Conservation (phyloP, 2,888 invertebrate genomes). For the Drepana falcataria region DNA sequence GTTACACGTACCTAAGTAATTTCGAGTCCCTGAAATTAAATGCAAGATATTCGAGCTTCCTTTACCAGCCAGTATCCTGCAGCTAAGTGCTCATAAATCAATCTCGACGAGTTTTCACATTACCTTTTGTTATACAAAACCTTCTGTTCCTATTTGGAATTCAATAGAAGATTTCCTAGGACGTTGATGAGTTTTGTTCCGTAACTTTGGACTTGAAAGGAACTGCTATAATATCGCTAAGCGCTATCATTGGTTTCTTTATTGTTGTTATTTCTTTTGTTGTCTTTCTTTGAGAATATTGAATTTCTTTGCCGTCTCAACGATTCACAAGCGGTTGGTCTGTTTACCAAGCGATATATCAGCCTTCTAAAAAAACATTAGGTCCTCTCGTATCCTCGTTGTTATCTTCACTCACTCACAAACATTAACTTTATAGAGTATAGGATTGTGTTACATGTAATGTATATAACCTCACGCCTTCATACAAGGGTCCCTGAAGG, state of each 20-base stretch:
- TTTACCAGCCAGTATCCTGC: conserved; percentile 30
- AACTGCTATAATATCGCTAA: conserved; percentile 12
- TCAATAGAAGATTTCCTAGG: not conserved
- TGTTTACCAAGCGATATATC: too few species aligned
- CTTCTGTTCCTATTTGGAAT: not conserved
- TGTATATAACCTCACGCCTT: too few species aligned
- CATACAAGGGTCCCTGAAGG: too few species aligned
- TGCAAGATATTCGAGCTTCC: conserved; percentile 7
- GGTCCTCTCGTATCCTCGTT: too few species aligned
- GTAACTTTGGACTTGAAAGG: not conserved
- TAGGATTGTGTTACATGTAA: too few species aligned
- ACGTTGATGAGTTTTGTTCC: not conserved
- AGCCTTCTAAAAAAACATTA: too few species aligned
- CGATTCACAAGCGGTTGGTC: too few species aligned
- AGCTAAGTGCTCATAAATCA: conserved; percentile 46
- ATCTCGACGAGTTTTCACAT: not conserved
- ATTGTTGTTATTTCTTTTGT: conserved; percentile 5
- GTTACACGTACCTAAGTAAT: not conserved
- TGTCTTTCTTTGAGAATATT: not conserved
- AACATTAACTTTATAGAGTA: too few species aligned
- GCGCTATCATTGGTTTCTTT: conserved; percentile 18
- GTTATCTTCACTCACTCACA: too few species aligned
- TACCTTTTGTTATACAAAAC: not conserved
- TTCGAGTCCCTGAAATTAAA: not conserved
- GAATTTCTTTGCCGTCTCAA: not conserved